A percentile compares a stretch with the other conserved stretches of the same genome.
Evolutionary conservation across 2,888 invertebrate genomes (phyloP).

Genomic region (Apeira syringaria): DNA sequence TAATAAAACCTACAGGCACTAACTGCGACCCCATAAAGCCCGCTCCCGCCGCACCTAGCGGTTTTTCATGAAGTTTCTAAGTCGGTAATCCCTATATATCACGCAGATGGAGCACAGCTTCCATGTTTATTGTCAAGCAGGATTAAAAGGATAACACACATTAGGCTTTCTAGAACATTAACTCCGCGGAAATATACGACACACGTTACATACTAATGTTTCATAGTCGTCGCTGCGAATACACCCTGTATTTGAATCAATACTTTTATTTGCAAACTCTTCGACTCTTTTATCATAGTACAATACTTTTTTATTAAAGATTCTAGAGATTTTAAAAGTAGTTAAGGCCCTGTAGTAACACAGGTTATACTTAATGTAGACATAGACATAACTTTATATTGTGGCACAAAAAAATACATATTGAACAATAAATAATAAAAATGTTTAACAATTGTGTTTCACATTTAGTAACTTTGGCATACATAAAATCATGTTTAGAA

Average conservation of each 20-base stretch:
- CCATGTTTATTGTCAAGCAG: conserved; percentile 63
- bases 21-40: conserved; percentile 8
- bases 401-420: no score
- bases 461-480: no score
- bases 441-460: no score
- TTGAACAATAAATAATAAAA: no score
- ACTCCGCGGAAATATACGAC: conserved; percentile 57
- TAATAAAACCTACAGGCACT: conserved; percentile 8
- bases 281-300: no score
- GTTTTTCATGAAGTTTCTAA: conserved; percentile 50
- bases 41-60: conserved; percentile 22
- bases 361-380: no score
- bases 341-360: no score
- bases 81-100: conserved; percentile 53
- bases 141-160: conserved; percentile 63
- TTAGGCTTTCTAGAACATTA: conserved; percentile 66
- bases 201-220: conserved; percentile 58
- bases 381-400: conserved; percentile 23
- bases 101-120: conserved; percentile 41
- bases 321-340: no score
- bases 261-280: no score
- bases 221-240: conserved; percentile 53
- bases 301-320: no score
- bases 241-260: conserved; percentile 27
- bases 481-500: no score